These are phyloP conservation scores for Catagonus wagneri DNA, from an alignment of 2,113 vertebrate species.

Conservation along the genomic window DNA sequence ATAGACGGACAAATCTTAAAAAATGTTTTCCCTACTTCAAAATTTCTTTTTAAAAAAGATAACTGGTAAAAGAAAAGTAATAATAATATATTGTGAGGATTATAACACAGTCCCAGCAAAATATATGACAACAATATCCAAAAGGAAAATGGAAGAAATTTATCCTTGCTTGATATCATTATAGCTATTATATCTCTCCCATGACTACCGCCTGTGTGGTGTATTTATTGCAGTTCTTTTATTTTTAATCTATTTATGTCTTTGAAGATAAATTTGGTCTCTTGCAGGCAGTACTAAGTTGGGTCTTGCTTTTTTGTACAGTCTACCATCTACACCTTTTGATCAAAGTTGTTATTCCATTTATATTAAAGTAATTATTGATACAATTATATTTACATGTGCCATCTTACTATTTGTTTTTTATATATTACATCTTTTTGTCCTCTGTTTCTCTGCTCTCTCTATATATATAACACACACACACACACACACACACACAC, in stretches of 20 bases:
- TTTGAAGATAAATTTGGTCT: constrained; percentile 21
- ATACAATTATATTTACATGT: neutral
- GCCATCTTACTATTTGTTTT: neutral
- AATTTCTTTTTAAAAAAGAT: constrained; percentile 15
- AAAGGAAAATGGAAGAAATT: neutral
- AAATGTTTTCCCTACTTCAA: constrained; percentile 36
- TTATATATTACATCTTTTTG: neutral
- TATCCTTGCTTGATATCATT: neutral
- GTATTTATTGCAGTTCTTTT: neutral
- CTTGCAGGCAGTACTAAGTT: neutral
- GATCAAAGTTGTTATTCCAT: neutral
- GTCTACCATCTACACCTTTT: neutral
- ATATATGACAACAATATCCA: neutral
- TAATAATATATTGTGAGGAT: neutral
- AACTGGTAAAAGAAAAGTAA: neutral
- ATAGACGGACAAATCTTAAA: constrained; percentile 18
- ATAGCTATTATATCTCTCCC: neutral
- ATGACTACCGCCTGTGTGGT: neutral
- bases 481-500: no score
- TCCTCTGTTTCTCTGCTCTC: neutral
- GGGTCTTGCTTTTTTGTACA: neutral
- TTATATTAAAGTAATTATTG: neutral
- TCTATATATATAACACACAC: no score
- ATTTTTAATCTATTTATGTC: neutral
- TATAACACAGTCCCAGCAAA: neutral